A percentile compares a stretch with the other conserved stretches of the same genome.
phyloP scores from a whole-genome alignment of 2,888 invertebrate genomes.

The Habrosyne pyritoides region DNA sequence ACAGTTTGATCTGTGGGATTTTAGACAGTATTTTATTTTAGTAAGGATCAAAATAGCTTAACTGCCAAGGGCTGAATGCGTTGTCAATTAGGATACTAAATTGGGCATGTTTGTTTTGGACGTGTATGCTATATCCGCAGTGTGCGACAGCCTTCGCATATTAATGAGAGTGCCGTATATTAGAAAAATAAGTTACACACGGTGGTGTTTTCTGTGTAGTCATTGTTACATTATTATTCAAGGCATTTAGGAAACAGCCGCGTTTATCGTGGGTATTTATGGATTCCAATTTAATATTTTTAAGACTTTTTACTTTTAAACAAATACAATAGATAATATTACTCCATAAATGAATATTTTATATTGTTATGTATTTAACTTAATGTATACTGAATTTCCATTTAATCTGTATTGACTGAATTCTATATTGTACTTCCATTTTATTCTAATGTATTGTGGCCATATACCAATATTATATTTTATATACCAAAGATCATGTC shows the following conservation, averaged over 20 bases:
- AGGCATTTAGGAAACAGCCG: background rate
- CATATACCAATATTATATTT: conserved; percentile 75
- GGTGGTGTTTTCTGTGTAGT: background rate
- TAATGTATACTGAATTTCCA: conserved; percentile 46
- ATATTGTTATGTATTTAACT: conserved; percentile 20
- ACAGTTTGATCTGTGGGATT: background rate
- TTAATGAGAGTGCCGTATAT: background rate
- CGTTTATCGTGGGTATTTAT: background rate
- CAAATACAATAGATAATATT: background rate
- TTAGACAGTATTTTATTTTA: conserved; percentile 7
- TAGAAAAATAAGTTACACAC: background rate
- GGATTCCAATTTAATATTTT: background rate
- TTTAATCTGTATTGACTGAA: conserved; percentile 55
- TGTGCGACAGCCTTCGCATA: background rate
- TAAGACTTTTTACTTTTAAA: background rate
- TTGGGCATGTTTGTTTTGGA: conserved; percentile 8
- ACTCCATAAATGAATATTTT: conserved; percentile 26
- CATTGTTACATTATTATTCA: background rate
- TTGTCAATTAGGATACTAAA: conserved; percentile 1
- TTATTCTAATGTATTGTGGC: conserved; percentile 60
- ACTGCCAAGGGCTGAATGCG: background rate
- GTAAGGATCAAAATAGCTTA: background rate
- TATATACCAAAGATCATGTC: conserved; percentile 76
- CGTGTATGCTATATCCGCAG: conserved; percentile 2
- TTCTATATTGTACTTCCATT: conserved; percentile 59